Evolutionary conservation across 2,888 invertebrate species (phyloP), one percentile per base, ranked within the genome.

Genomic region (Bombylius discolor): DNA sequence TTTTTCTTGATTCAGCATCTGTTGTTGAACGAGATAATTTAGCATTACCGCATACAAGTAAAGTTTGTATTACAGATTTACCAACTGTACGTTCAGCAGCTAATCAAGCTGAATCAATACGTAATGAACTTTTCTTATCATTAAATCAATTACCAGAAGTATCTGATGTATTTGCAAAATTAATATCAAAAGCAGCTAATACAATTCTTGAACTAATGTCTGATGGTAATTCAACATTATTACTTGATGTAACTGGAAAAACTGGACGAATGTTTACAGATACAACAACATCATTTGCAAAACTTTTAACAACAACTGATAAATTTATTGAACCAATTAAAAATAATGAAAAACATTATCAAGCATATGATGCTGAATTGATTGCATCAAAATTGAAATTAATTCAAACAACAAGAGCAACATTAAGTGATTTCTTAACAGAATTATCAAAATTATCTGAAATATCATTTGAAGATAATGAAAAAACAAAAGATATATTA

Each of bases 311-410:
- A 7, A 54, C 51, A 5, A 49, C 51, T 14, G 53, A 57, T 36
- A 44, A 54, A 42, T 49, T 57, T 14, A 23, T 57, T 32, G 14
- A n/a, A 13, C 44, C 54, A 14, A 12, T 36, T 8, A 46, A n/a
- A 14, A 7, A n/a, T 7, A 6, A 7, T 11, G 23, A 23, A 23
- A 23, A 23, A 23, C 44, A 14, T 5, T 7, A 51, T 33, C 36
- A 51, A n/a, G 51, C 48, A 44, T 57, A 49, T 23, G 52, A 55
- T 46, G 47, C 36, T 12, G 57, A 57, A 12, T 48, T 57, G 14
- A 36, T 52, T 8, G 14, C 23, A 36, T 45, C 49, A 5, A 57
- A 55, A 48, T 36, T 57, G 11, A 49, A 7, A 42, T 47, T 57
- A 13, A 47, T 57, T 42, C 52, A 57, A 52, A 51, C 51, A 4